Evolutionary conservation across 2,888 invertebrate species (phyloP).

Genomic region (Drosophila suboccidentalis): DNA sequence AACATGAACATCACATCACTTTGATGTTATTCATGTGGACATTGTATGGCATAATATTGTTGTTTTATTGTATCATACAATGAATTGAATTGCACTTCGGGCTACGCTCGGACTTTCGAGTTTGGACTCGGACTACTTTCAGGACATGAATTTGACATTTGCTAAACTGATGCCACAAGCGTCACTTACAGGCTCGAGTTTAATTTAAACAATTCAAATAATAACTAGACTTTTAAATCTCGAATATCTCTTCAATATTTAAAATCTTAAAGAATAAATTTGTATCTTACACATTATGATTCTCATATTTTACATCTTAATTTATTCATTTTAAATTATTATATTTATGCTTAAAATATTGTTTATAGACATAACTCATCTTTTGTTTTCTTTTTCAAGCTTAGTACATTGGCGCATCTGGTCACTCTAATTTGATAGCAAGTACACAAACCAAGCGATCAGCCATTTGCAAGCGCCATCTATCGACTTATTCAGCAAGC

Average conservation of each 20-base stretch:
- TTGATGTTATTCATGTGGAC: conserved; percentile 77
- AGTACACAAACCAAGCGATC: conserved; percentile 45
- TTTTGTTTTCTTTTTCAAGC: no score
- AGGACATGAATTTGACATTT: neutral
- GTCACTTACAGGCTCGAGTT: neutral
- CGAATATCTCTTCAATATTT: no score
- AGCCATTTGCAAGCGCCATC: conserved; percentile 23
- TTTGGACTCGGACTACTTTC: neutral
- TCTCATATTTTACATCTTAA: neutral
- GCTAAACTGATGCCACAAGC: neutral
- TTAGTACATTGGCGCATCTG: neutral
- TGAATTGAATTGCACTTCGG: conserved; percentile 20
- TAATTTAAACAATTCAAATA: neutral
- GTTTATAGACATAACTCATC: neutral
- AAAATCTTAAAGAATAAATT: no score
- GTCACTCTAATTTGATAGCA: conserved; percentile 16
- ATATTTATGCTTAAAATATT: neutral
- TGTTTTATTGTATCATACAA: conserved; percentile 27
- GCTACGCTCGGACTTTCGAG: neutral
- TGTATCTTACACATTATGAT: no score
- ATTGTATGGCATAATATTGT: conserved; percentile 63
- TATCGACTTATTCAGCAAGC: neutral
- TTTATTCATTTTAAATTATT: neutral
- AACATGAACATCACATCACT: conserved; percentile 29
- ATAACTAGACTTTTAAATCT: neutral